Evolutionary conservation across 2,113 vertebrate species (phyloP), one percentile per base, ranked within the genome.

Genomic region (Actinemys pallida): DNA sequence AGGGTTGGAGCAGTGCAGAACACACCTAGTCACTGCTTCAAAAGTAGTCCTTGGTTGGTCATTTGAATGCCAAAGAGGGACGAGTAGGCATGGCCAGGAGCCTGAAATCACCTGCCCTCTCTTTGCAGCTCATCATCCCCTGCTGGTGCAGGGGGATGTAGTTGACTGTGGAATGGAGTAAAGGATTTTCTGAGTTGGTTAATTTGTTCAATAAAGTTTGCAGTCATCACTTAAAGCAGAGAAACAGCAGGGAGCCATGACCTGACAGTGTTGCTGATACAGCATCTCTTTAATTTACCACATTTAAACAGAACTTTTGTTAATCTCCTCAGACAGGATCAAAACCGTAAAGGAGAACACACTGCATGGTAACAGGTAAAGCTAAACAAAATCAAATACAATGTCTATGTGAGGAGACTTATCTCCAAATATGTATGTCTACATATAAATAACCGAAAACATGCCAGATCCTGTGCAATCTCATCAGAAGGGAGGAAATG

Each of bases 331-430:
- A 95, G 92, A 96, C 83, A 97, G 87, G 65, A 97, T 83, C 78
- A 97, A 95, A 93, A 85, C 92, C 59, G 87, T 90, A 59, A 94
- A 91, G 80, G 91, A 93, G 95, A 97, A 94, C 53, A 81, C 87
- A 84, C 89, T 89, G 72, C 76, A 81, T 49, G 87, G 85, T 72
- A 97, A 96, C 45, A 57, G 10, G 62, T 53, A 90, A 93, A 93
- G 52, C 90, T 96, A 94, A 95, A 92, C 53, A 90, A 84, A 90
- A 88, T 20, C 3, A 47, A 54, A 57, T 90, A 52, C 3, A 56
- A 42, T 88, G 9, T 14, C 16, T 81, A 0, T 9, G 20, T 53
- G 24, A 92, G 42, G 87, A 11, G 0, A 1, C 27, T 91, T 59
- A 81, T 93, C 88, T 88, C 82, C 6, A 49, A 52, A 84, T 56